Base-by-base conservation (phyloP, 2,797 vertebrate species). In the Novumbra hubbsi region DNA sequence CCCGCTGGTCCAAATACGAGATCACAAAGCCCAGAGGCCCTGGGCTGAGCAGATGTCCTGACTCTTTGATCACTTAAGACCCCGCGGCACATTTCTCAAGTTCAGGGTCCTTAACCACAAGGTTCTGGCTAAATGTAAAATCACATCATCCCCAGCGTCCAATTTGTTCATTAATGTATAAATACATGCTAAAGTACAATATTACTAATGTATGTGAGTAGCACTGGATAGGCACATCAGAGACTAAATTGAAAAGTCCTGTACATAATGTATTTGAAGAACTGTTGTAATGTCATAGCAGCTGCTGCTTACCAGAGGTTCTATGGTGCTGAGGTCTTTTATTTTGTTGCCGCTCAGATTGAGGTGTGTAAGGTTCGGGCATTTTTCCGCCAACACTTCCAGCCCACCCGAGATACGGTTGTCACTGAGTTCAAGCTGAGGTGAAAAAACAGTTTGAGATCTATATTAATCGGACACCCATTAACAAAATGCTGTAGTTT, bases 291-390 rank as follows among this genome's bases (percentile, higher is more conserved):
- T 24, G n/a, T 60, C 21, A 60, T 24, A 21, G 24, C 21, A 60
- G 14, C 62, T 0, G 0, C 0, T 34, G 85, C 96, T 95, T 86
- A 99, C 98, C 97, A 99, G 94, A 73, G 98, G 98, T 90, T 97
- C 96, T 94, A 99, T 97, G 92, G 98, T 98, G 90, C 97, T 96
- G 90, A 99, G 96, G 93, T 99, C 97, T 94, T 98, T 99, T 83
- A 99, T 98, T 95, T 98, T 97, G 96, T 99, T 99, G 87, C 97
- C 97, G 11, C 98, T 98, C 92, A 99, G 95, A 89, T 99, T 99
- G 93, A 99, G 96, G 92, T 99, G 96, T 70, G 96, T 99, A 90
- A 99, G 97, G 92, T 96, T 99, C 64, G 98, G 96, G 92, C 97
- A 99, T 91, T 98, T 99, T 70, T 95, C 96, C 81, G 97, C 96